Evolutionary conservation across 2,113 vertebrate species (phyloP), one percentile per base, ranked within the genome.

Genomic region (Azemiops feae): DNA sequence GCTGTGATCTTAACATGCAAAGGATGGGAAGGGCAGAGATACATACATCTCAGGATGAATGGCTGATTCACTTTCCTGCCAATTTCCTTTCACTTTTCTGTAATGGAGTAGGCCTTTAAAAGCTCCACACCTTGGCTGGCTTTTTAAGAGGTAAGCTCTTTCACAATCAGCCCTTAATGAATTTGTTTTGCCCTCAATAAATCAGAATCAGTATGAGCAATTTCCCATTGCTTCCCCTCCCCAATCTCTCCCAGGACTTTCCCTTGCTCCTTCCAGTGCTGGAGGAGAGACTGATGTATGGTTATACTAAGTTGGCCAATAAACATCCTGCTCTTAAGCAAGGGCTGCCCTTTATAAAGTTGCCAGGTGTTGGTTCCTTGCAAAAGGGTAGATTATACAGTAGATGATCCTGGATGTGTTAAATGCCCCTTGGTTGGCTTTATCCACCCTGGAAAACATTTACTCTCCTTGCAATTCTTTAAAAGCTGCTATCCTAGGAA

Each of bases 181-280:
- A 93, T 93, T 93, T 93, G 93, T 92, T 93, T 92, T 92, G 87
- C 87, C 88, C 87, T 81, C 55, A 92, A 87, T 93, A 93, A 89
- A 92, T 93, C 91, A 92, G 93, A 86, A 93, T 23, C 12, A 45
- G 25, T 50, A 86, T 85, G 47, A 81, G 89, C 45, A 53, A 55
- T 58, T 92, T 39, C n/a, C 22, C 52, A 43, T 22, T 81, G n/a
- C 16, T 54, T 52, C 25, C 27, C 60, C 25, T 39, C 25, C 20
- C 23, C 20, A 34, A 43, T 43, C 74, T 43, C 34, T 39, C 34
- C n/a, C 34, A 43, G 34, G 34, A 81, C 55, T 64, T 87, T 53
- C 52, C 89, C 86, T 39, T 43, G n/a, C 55, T 85, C 89, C 88
- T 85, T 64, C 89, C 60, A 27, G n/a, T 52, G 20, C 39, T 89